phyloP scores from a whole-genome alignment of 2,113 vertebrate species.

The Saguinus imperator region DNA sequence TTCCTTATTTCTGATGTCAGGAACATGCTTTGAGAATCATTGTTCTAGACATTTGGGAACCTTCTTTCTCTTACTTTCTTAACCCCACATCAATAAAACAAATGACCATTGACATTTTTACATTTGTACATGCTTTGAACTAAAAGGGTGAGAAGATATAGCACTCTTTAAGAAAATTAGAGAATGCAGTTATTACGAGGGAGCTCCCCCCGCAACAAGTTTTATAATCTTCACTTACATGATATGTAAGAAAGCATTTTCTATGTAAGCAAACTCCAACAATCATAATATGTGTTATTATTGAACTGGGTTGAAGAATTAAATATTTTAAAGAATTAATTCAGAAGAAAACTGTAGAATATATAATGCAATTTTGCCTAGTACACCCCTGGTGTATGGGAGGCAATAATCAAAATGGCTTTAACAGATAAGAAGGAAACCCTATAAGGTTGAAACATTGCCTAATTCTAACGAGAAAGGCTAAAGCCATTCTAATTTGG shows the following conservation, averaged over 20 bases:
- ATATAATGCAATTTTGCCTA: background rate
- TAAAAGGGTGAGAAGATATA: background rate
- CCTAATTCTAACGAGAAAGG: slow-evolving; percentile 21
- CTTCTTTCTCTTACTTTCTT: background rate
- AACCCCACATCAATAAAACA: background rate
- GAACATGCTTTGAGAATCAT: background rate
- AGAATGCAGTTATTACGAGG: no score
- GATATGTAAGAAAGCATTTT: background rate
- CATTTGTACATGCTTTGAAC: background rate
- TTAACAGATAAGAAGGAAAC: slow-evolving; percentile 41
- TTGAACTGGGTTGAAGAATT: background rate
- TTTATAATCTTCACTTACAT: background rate
- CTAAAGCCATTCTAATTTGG: background rate
- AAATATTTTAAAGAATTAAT: slow-evolving; percentile 38
- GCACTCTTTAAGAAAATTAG: background rate
- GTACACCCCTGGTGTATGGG: background rate
- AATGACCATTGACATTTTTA: background rate
- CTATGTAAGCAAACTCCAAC: background rate
- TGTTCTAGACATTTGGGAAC: background rate
- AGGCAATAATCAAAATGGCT: slow-evolving; percentile 34
- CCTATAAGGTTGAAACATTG: background rate
- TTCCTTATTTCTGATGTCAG: background rate
- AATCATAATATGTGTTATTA: background rate
- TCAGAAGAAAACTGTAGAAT: background rate
- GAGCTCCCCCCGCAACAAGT: background rate